Evolutionary conservation across 2,797 vertebrate species (phyloP).

Genomic region (Sebastes iracundus): DNA sequence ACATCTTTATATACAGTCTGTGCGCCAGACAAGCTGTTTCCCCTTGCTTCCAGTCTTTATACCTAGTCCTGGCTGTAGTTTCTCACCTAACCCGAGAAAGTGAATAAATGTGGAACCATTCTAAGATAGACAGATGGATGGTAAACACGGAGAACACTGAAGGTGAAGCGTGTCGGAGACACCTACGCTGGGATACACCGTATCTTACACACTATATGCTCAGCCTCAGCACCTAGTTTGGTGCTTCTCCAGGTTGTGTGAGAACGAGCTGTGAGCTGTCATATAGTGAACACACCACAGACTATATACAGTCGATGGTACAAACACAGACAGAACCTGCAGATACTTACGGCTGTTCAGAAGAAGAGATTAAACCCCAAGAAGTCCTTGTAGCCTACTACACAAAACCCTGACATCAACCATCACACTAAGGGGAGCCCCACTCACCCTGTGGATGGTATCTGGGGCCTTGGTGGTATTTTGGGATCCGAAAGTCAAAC

Average conservation of each 20-base stretch:
- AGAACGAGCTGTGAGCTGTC: neutral
- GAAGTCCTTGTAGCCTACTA: neutral
- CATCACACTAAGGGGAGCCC: neutral
- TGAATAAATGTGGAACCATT: neutral
- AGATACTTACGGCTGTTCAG: neutral
- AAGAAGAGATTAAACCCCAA: neutral
- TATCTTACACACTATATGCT: neutral
- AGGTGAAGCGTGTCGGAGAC: neutral
- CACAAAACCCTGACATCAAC: neutral
- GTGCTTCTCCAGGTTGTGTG: neutral
- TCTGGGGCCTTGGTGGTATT: constrained; percentile 29
- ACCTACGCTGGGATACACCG: neutral
- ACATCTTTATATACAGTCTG: too few relatives aligned
- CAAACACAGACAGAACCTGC: neutral
- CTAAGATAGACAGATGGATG: too few relatives aligned
- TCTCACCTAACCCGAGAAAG: neutral
- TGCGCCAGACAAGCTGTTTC: neutral
- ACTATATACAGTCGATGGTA: neutral
- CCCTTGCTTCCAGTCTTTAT: neutral
- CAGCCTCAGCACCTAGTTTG: neutral
- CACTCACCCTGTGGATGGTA: constrained; percentile 1
- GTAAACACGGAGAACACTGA: neutral
- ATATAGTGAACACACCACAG: neutral
- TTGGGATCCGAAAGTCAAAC: constrained; percentile 28
- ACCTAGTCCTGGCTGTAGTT: neutral